These are phyloP conservation scores for Loriculus beryllinus DNA, from an alignment of 2,797 vertebrate species.

Conservation along the genomic window DNA sequence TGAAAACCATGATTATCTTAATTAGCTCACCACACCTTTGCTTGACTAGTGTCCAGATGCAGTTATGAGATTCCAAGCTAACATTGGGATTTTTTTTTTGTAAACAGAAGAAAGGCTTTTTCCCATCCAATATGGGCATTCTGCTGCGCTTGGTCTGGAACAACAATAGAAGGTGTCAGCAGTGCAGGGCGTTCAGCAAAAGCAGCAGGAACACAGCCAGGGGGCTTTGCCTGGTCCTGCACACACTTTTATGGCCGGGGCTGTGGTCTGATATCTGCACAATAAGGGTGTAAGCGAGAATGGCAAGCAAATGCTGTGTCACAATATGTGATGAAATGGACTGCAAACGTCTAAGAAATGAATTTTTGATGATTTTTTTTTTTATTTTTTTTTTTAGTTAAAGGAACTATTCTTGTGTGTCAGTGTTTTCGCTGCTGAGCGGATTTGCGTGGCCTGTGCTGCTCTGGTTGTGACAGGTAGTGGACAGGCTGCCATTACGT, in stretches of 20 bases:
- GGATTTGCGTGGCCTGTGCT: not conserved
- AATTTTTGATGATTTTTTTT: not conserved
- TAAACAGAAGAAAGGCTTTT: not conserved
- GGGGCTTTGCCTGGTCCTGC: not conserved
- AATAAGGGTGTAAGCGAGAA: not conserved
- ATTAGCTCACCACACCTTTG: not conserved
- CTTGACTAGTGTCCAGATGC: not conserved
- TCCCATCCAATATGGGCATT: not conserved
- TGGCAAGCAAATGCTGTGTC: not conserved
- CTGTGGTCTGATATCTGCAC: accelerated
- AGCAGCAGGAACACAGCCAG: not conserved
- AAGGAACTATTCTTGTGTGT: not conserved
- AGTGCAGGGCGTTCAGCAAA: not conserved
- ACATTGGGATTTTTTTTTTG: not conserved
- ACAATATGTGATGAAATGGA: not conserved
- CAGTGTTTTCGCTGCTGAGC: not conserved
- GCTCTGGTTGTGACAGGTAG: accelerated
- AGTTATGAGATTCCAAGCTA: not conserved
- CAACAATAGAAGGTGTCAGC: not conserved
- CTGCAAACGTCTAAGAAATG: not conserved
- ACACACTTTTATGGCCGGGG: not conserved
- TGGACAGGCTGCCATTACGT: not conserved
- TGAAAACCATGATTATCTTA: not conserved
- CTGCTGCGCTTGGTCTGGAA: not conserved
- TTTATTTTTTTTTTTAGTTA: not conserved